Evolutionary conservation across 1,140 invertebrate genomes (phyloP).

Genomic region (Eurosta solidaginis): DNA sequence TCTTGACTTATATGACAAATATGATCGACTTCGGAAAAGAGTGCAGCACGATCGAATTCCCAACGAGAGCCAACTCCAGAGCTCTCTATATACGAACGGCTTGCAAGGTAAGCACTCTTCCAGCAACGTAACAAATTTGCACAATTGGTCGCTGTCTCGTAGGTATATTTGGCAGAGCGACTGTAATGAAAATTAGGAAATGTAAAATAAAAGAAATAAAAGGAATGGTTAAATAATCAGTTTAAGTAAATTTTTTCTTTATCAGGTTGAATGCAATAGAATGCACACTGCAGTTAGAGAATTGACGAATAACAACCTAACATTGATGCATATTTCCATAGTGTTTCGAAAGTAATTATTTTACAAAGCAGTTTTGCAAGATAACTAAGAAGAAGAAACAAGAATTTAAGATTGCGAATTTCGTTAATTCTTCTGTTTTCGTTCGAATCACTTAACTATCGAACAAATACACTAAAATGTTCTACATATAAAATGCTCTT

Average conservation of each 20-base stretch:
- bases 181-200: conserved; percentile 49
- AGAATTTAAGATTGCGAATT: no score
- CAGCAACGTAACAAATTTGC: conserved; percentile 75
- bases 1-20: conserved; percentile 79
- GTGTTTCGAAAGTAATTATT: no score
- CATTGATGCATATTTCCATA: no score
- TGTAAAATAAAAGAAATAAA: neutral
- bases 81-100: conserved; percentile 77
- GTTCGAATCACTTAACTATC: no score
- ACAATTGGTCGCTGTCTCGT: conserved; percentile 64
- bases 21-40: conserved; percentile 85
- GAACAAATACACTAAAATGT: no score
- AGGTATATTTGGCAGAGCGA: conserved; percentile 63
- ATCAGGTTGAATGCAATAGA: neutral
- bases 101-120: conserved; percentile 75
- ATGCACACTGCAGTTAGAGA: no score
- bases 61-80: conserved; percentile 81
- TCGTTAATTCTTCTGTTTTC: no score
- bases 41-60: conserved; percentile 83
- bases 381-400: no score
- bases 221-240: neutral
- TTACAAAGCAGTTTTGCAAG: no score
- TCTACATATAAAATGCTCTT: no score
- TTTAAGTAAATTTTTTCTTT: neutral
- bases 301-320: no score